Evolutionary conservation across 2,797 vertebrate genomes (phyloP).

Genomic region (Pangasius mekongensis): DNA sequence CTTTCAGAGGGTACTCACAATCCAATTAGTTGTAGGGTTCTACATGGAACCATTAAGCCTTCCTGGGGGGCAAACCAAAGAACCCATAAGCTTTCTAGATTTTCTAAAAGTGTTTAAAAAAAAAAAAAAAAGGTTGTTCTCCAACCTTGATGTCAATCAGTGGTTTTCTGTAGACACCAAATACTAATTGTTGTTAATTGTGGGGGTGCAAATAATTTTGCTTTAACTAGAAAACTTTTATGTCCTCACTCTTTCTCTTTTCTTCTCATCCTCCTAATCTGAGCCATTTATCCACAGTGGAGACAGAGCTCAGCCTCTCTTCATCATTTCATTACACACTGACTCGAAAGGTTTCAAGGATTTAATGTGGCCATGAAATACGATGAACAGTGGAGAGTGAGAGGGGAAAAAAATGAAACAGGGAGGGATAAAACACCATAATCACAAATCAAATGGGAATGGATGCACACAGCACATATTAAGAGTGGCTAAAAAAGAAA

Average conservation of each 20-base stretch:
- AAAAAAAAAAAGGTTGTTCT: background rate
- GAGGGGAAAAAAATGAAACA: background rate
- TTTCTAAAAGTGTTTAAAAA: background rate
- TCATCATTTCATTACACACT: conserved; percentile 45
- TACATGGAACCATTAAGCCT: background rate
- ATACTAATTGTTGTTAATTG: background rate
- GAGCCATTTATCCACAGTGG: conserved; percentile 29
- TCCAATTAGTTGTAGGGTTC: background rate
- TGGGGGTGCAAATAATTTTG: background rate
- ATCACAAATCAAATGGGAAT: background rate
- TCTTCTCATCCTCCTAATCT: background rate
- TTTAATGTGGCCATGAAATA: conserved; percentile 24
- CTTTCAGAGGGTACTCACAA: background rate
- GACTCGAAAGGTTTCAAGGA: background rate
- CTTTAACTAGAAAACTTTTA: background rate
- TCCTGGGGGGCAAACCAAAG: background rate
- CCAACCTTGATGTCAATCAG: background rate
- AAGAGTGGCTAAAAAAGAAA: background rate
- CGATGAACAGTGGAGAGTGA: background rate
- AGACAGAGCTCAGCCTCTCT: conserved; percentile 15
- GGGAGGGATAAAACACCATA: background rate
- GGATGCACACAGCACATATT: background rate
- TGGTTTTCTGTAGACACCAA: background rate
- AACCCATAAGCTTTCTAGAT: background rate
- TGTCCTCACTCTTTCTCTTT: background rate